Evolutionary conservation across 2,113 vertebrate genomes (phyloP).

Genomic region (Pseudorectes ferrugineus): DNA sequence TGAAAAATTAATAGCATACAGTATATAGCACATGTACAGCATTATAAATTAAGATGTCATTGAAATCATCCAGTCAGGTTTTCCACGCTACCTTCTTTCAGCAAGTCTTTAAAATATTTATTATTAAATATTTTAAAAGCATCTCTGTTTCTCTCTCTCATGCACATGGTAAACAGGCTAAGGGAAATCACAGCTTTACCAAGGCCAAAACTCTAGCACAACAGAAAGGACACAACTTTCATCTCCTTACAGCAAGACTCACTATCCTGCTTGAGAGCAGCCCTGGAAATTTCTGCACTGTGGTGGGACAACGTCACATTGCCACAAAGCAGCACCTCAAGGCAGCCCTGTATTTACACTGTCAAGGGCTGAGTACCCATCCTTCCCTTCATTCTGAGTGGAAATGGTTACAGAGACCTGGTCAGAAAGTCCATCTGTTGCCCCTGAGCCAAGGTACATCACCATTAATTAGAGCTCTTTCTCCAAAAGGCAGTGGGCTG

Average conservation of each 20-base stretch:
- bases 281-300: neutral
- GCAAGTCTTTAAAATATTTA: neutral
- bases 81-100: neutral
- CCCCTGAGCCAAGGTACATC: neutral
- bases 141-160: neutral
- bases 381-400: neutral
- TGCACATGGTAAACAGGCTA: fast-evolving
- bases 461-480: neutral
- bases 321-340: neutral
- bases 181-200: neutral
- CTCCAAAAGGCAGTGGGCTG: neutral
- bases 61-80: neutral
- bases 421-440: neutral
- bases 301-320: neutral
- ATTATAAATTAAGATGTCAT: neutral
- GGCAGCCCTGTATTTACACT: neutral
- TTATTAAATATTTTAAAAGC: neutral
- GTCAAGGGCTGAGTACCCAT: fast-evolving
- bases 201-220: neutral
- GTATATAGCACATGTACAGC: fast-evolving
- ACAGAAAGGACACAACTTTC: neutral
- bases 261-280: neutral
- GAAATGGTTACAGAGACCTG: neutral
- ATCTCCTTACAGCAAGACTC: neutral
- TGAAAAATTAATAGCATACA: neutral